Percentiles rank a stretch among this genome's conserved stretches.
Conservation (phyloP, 1,140 invertebrate genomes). For the Drosophila serrata region DNA sequence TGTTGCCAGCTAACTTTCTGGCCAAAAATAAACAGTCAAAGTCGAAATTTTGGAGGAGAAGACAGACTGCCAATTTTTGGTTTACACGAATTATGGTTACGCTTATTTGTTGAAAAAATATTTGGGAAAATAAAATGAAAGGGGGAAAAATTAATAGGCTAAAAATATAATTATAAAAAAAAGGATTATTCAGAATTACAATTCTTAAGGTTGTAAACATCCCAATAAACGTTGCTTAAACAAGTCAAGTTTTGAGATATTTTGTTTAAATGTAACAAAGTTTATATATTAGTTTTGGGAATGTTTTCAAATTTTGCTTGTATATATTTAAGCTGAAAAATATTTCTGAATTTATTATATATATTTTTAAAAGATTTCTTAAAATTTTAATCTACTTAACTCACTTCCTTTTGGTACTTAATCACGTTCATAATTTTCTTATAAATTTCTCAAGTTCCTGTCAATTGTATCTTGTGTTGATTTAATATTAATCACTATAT, state of each 20-base stretch:
- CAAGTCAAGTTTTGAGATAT: neutral
- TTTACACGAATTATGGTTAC: neutral
- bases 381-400: neutral
- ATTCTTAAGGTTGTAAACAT: neutral
- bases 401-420: neutral
- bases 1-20: constrained; percentile 65
- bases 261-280: neutral
- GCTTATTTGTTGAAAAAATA: neutral
- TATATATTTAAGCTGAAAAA: neutral
- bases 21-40: constrained; percentile 70
- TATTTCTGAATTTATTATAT: neutral
- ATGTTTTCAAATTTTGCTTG: neutral
- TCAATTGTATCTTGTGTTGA: neutral
- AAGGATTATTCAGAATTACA: no score
- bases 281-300: neutral
- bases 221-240: neutral
- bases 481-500: neutral
- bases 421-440: neutral
- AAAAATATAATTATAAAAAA: neutral
- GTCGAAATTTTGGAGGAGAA: constrained; percentile 1
- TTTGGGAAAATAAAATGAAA: neutral
- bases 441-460: neutral
- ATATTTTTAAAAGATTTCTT: neutral
- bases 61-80: neutral
- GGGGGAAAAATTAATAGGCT: neutral